Evolutionary conservation across 2,797 vertebrate genomes (phyloP).

Genomic region (Tauraco hartlaubi): DNA sequence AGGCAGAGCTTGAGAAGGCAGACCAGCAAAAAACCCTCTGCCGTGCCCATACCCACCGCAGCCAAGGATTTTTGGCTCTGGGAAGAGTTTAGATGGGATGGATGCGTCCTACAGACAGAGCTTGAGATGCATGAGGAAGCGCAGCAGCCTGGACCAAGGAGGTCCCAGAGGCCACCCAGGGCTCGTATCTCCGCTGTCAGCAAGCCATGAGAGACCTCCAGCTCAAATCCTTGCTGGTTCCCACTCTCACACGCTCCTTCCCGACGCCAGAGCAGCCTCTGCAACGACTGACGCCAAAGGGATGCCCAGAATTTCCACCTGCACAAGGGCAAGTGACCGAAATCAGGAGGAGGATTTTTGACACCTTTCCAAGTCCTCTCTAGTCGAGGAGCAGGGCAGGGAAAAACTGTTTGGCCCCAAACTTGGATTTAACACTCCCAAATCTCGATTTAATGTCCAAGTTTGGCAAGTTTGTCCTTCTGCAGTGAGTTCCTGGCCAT

Average conservation of each 20-base stretch:
- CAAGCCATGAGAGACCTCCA: fast-evolving
- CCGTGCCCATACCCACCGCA: background rate
- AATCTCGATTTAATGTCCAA: background rate
- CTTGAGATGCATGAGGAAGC: background rate
- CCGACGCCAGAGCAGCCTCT: too few species aligned
- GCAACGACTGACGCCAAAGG: too few species aligned
- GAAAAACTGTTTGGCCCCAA: fast-evolving
- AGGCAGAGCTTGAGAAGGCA: background rate
- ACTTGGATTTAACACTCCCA: too few species aligned
- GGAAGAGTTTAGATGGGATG: background rate
- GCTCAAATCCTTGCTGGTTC: background rate
- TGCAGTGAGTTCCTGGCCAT: background rate
- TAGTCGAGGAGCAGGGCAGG: background rate
- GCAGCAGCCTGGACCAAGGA: background rate
- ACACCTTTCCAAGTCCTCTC: background rate
- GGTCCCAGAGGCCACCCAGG: background rate
- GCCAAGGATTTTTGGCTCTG: fast-evolving
- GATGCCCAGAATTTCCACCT: too few species aligned
- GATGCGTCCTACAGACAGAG: background rate
- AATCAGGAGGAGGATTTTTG: background rate
- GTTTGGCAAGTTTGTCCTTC: background rate
- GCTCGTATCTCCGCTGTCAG: fast-evolving
- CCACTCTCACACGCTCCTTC: background rate
- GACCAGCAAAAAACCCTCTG: background rate
- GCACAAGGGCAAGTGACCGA: too few species aligned